These are phyloP conservation scores for Hirundo rustica DNA, from an alignment of 2,797 vertebrate species.

Conservation along the genomic window DNA sequence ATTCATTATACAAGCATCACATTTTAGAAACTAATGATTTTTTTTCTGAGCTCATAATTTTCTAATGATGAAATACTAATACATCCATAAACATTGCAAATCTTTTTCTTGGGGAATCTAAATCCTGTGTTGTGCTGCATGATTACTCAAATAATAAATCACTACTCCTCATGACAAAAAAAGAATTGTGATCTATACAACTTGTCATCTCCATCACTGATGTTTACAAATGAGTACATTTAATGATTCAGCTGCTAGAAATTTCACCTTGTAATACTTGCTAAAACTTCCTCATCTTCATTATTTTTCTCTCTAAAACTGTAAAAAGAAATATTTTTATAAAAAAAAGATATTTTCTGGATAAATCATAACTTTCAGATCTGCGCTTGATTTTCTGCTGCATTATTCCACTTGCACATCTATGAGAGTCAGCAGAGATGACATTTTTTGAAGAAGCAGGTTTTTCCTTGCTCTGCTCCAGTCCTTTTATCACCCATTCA, in stretches of 20 bases:
- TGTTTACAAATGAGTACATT: constrained; percentile 46
- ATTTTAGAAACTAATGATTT: not conserved
- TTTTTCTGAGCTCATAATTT: not conserved
- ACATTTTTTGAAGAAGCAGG: not conserved
- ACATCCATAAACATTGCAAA: not conserved
- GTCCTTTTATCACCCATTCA: not conserved
- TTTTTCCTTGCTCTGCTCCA: not conserved
- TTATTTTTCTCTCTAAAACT: not conserved
- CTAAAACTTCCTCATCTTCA: not conserved
- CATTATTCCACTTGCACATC: not conserved
- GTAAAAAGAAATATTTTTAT: not conserved
- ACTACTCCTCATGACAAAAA: not conserved
- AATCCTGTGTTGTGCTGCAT: not conserved
- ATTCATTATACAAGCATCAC: not conserved
- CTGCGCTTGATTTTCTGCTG: not conserved
- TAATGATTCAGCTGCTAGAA: not conserved
- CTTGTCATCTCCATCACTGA: constrained; percentile 4
- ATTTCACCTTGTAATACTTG: not conserved
- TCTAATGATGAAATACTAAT: not conserved
- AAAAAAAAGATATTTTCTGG: not conserved
- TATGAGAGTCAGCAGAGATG: not conserved
- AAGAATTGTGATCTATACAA: constrained; percentile 2
- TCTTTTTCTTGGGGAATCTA: not conserved
- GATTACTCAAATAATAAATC: constrained; percentile 40
- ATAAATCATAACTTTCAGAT: not conserved